Conservation (phyloP, 2,113 vertebrate genomes). For the Gulo gulo region DNA sequence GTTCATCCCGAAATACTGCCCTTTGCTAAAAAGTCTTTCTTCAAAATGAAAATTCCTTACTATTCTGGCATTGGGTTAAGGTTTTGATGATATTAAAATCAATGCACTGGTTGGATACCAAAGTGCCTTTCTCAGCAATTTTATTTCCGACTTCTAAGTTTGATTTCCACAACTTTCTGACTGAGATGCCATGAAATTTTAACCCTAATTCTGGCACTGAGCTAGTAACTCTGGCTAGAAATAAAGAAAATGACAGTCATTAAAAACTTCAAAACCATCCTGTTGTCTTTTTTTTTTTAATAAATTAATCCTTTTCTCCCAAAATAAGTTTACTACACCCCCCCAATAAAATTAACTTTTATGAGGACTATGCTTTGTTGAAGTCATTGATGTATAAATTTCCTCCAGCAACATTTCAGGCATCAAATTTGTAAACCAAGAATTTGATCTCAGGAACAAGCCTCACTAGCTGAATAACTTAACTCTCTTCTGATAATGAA, state of each 20-base stretch:
- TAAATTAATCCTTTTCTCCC: background rate
- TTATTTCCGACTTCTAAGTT: background rate
- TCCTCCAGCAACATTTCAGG: background rate
- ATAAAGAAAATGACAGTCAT: conserved; percentile 13
- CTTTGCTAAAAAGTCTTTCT: background rate
- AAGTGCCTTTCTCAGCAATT: background rate
- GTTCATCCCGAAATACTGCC: background rate
- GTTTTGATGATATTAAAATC: background rate
- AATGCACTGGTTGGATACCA: background rate
- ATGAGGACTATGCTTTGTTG: background rate
- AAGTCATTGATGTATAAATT: background rate
- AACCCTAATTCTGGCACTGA: background rate
- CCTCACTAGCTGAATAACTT: background rate
- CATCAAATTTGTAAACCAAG: background rate
- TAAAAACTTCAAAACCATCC: background rate
- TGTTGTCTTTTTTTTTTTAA: background rate
- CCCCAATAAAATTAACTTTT: conserved; percentile 33
- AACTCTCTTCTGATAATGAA: background rate
- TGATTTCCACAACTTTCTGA: background rate
- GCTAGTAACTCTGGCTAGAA: background rate
- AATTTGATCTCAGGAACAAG: background rate
- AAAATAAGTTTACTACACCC: background rate
- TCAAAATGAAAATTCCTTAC: background rate
- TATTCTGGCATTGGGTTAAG: background rate
- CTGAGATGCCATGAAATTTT: background rate